Percentiles rank a stretch among this genome's conserved stretches.
These are phyloP conservation scores for Cololabis saira DNA, from an alignment of 2,113 vertebrate genomes.

Conservation along the genomic window DNA sequence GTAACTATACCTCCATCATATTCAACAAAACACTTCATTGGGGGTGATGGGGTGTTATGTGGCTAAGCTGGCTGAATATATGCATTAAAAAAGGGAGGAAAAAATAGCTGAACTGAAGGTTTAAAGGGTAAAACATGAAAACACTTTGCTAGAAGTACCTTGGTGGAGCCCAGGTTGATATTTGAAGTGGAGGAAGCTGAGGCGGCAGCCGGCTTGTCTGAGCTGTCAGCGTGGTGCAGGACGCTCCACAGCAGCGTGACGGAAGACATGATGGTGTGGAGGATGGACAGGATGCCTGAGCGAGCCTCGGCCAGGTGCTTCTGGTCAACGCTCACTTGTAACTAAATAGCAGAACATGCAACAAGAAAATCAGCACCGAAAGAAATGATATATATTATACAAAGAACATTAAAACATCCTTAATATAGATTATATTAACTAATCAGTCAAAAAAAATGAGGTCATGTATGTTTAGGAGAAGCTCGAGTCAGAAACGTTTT, in stretches of 20 bases:
- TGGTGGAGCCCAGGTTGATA: constrained; percentile 97
- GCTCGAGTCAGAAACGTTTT: not conserved
- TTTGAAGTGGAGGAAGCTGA: constrained; percentile 91
- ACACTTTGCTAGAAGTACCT: constrained; percentile 78
- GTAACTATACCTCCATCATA: no score
- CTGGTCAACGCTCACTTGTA: constrained; percentile 93
- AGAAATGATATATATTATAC: no score
- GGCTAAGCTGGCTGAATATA: no score
- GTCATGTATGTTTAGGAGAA: not conserved
- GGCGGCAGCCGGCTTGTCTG: constrained; percentile 86
- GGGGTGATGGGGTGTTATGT: no score
- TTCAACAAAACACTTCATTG: no score
- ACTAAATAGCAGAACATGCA: constrained; percentile 72
- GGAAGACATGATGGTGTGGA: constrained; percentile 97
- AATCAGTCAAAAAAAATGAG: no score
- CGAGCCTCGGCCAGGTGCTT: constrained; percentile 96
- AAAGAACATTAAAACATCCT: no score
- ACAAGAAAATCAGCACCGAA: not conserved
- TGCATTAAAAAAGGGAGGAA: no score
- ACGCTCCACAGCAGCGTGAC: constrained; percentile 96
- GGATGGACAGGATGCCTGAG: constrained; percentile 93
- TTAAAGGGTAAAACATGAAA: no score
- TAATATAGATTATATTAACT: no score
- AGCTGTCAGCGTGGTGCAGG: constrained; percentile 91
- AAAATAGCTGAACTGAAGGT: no score